Conservation (phyloP, 2,113 vertebrate genomes). For the Myotis brandtii region DNA sequence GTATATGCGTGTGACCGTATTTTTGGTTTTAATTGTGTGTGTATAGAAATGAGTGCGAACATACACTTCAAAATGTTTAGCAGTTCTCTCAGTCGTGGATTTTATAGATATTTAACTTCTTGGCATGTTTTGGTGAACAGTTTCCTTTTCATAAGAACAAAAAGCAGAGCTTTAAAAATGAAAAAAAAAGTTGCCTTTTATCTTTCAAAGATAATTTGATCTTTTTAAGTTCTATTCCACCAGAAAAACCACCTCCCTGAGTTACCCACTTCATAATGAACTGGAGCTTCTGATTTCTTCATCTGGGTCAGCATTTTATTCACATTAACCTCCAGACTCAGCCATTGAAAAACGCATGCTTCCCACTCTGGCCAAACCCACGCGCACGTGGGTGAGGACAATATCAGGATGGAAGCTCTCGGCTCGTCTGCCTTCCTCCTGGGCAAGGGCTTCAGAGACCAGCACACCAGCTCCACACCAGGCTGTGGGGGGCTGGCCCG, state of each 20-base stretch:
- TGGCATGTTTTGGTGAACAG: neutral
- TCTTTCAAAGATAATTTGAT: neutral
- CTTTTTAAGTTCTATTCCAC: neutral
- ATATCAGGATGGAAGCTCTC: rapidly evolving
- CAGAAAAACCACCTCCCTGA: neutral
- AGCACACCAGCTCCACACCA: neutral
- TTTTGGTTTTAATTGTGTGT: neutral
- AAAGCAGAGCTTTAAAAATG: conserved; percentile 7
- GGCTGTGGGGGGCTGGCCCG: neutral
- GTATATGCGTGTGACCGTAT: neutral
- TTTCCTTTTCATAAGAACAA: conserved; percentile 7
- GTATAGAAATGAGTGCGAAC: neutral
- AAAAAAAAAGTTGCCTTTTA: neutral
- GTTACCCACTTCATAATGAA: neutral
- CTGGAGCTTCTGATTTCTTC: conserved; percentile 15
- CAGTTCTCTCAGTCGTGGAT: neutral
- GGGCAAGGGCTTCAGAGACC: neutral
- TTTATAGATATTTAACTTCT: neutral
- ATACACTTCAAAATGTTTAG: neutral
- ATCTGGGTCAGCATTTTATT: conserved; percentile 21
- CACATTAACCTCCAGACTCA: neutral
- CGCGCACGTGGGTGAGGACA: neutral
- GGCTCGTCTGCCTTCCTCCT: neutral
- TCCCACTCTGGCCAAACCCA: neutral
- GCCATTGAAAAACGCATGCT: neutral